Evolutionary conservation across 1,140 invertebrate species (phyloP).

Genomic region (Varroa destructor): DNA sequence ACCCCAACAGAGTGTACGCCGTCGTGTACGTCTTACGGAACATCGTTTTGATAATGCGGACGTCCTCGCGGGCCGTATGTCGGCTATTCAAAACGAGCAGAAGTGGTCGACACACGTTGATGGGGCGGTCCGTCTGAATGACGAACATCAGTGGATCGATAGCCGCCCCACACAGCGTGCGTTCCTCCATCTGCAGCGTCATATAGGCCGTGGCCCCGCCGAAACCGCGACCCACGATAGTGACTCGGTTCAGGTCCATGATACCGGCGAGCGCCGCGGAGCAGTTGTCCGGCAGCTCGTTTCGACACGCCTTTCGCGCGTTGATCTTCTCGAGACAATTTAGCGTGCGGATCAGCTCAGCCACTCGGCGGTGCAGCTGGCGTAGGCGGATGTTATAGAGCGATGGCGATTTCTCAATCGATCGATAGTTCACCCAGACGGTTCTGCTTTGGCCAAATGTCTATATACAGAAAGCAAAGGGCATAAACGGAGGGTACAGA

Average conservation of each 20-base stretch:
- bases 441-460: conserved; percentile 24
- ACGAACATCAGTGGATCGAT: conserved; percentile 27
- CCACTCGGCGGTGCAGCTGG: conserved; percentile 36
- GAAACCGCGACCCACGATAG: conserved; percentile 54
- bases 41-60: conserved; percentile 11
- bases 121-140: conserved; percentile 22
- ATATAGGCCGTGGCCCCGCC: conserved; percentile 51
- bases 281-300: conserved; percentile 41
- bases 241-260: conserved; percentile 46
- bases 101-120: conserved; percentile 21
- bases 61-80: conserved; percentile 20
- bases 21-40: conserved; percentile 14
- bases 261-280: conserved; percentile 39
- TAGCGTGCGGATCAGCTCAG: conserved; percentile 47
- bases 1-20: conserved; percentile 4
- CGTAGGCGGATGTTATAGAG: conserved; percentile 30
- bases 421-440: conserved; percentile 31
- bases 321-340: conserved; percentile 48
- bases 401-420: conserved; percentile 32
- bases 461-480: not conserved
- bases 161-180: conserved; percentile 24
- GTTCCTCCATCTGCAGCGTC: conserved; percentile 38
- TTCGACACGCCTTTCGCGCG: conserved; percentile 44
- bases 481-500: no score
- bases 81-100: conserved; percentile 19